Conservation (phyloP, 2,113 vertebrate genomes). For the Morphnarchus princeps region DNA sequence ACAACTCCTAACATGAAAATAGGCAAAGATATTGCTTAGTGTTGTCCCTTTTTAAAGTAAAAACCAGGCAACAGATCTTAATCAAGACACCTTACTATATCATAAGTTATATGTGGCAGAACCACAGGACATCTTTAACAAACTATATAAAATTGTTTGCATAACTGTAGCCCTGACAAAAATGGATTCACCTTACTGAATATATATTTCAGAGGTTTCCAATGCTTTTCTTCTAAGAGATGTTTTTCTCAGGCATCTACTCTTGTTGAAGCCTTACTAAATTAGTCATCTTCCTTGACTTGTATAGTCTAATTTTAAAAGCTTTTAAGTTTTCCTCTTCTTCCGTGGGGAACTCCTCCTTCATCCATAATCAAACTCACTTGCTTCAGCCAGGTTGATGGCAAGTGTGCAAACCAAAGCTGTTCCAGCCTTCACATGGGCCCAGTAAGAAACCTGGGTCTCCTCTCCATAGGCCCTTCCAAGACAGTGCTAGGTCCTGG, state of each 20-base stretch:
- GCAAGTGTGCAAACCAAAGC: neutral
- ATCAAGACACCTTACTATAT: neutral
- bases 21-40: neutral
- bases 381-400: neutral
- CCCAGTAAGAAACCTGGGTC: neutral
- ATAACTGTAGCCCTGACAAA: neutral
- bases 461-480: neutral
- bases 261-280: neutral
- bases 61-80: neutral
- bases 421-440: neutral
- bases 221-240: neutral
- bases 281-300: neutral
- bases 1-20: neutral
- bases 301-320: neutral
- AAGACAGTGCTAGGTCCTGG: neutral
- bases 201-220: neutral
- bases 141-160: neutral
- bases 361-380: neutral
- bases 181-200: neutral
- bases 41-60: neutral
- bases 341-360: neutral
- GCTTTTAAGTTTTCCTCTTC: neutral
- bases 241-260: neutral
- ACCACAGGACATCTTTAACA: neutral
- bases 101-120: neutral